Base-by-base conservation (phyloP, 2,113 vertebrate species). In the Prolemur simus region DNA sequence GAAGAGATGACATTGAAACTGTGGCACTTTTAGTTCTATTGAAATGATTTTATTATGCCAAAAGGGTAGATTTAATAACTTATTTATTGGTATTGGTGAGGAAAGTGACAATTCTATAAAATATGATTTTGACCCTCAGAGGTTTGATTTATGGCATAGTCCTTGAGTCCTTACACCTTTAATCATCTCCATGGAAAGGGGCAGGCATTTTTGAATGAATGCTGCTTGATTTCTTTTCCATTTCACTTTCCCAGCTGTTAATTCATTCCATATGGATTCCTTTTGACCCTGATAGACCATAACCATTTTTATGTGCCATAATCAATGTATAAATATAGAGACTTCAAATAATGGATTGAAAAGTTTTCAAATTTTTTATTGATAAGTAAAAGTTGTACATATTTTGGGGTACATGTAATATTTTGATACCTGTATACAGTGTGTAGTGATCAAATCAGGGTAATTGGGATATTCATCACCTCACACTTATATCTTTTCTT, bases 21-120 rank as follows among this genome's bases (percentile, higher is more conserved):
- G 8, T 64, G 77, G 39, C 25, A 71, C 18, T 96, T 94, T 95
- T 77, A 76, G 80, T 95, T 96, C 60, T 93, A 47, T 66, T 69
- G 45, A 64, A 82, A 88, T 95, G n/a, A 87, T 49, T 95, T 95
- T 94, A 88, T 97, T 97, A 77, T 87, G 52, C 45, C 86, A 66
- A 88, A 91, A 90, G 47, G 18, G n/a, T 94, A 88, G 80, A 95
- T 95, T 97, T 90, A 87, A 87, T 96, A 94, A 91, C 32, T 60
- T 91, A 80, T 45, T 97, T 95, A 91, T 77, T 80, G 58, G 77
- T 93, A 39, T 91, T 95, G 83, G 63, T 89, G 58, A 97, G 45
- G 52, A 94, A 95, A 66, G 34, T 64, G 66, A 64, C 37, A 73
- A 8, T 80, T 93, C 29, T 93, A 23, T 84, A 93, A 77, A 84